Evolutionary conservation across 2,888 invertebrate genomes (phyloP).

Genomic region (Stramonita haemastoma): DNA sequence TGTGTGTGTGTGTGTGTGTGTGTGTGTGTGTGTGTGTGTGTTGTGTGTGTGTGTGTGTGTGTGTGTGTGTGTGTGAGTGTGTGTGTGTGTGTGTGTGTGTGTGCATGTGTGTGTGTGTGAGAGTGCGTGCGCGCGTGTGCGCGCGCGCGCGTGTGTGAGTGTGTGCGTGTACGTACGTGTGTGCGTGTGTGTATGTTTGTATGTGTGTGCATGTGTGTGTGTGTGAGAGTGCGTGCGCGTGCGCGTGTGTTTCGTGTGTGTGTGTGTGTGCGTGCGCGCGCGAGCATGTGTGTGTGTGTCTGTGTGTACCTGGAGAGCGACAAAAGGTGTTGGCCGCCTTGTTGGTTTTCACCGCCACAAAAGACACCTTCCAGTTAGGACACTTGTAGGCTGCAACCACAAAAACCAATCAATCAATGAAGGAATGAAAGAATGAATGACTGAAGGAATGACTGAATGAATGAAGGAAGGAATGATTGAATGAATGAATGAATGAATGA

Average conservation of each 20-base stretch:
- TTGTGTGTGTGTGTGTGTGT: conserved; percentile 21
- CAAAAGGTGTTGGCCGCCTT: conserved; percentile 85
- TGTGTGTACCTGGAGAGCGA: conserved; percentile 83
- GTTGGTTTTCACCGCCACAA: conserved; percentile 82
- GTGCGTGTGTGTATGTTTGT: background rate
- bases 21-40: background rate
- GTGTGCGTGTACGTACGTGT: conserved; percentile 21
- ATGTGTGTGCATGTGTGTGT: background rate
- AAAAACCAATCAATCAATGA: background rate
- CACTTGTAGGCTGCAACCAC: conserved; percentile 80
- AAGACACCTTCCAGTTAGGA: conserved; percentile 80
- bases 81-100: conserved; percentile 32
- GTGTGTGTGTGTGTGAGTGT: conserved; percentile 33
- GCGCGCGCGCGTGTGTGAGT: conserved; percentile 10
- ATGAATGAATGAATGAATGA: no score
- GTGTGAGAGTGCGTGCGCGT: background rate
- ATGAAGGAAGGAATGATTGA: no score
- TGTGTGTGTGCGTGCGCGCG: background rate
- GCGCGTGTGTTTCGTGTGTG: background rate
- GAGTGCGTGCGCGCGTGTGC: background rate
- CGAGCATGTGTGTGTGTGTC: background rate
- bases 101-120: conserved; percentile 23
- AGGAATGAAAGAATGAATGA: background rate
- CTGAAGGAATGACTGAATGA: no score
- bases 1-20: background rate